Base-by-base conservation (phyloP, 2,888 invertebrate genomes). In the Biston stratarius region DNA sequence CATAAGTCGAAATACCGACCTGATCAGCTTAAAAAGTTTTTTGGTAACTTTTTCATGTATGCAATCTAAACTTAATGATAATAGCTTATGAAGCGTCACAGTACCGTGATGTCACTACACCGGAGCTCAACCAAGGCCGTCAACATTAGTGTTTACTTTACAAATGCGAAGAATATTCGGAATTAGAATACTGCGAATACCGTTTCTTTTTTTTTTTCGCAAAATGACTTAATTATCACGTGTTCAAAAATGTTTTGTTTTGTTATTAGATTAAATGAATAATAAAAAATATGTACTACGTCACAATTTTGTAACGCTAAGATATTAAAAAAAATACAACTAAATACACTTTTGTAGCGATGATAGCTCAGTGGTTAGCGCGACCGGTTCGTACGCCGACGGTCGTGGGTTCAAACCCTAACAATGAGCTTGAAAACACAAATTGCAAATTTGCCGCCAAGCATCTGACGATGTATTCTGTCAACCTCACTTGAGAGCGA, bases 21-120 rank as follows among this genome's bases (percentile, higher is more conserved):
- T n/a, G n/a, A n/a, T n/a, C n/a, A n/a, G n/a, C n/a, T n/a, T n/a
- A n/a, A n/a, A n/a, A n/a, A n/a, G n/a, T n/a, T n/a, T n/a, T n/a
- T n/a, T n/a, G n/a, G n/a, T n/a, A n/a, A n/a, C n/a, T n/a, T n/a
- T n/a, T n/a, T n/a, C n/a, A n/a, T n/a, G n/a, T n/a, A n/a, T n/a
- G n/a, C n/a, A n/a, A n/a, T n/a, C n/a, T n/a, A n/a, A 56, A 12
- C 40, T 5, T 40, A 40, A 53, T 40, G 53, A 56, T 44, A 9
- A 9, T 47, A 36, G 36, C 47, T 3, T 5, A n/a, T 6, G n/a
- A n/a, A n/a, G 45, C 59, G 59, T 59, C 59, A 58, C 24, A 15
- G 15, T 52, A 52, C 14, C 58, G 34, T 55, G 62, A 48, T 63
- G 63, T 58, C 61, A 58, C 57, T 58, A 14, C 49, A 49, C 55